These are phyloP conservation scores for Hedya salicella DNA, from an alignment of 2,888 invertebrate genomes.

Conservation along the genomic window DNA sequence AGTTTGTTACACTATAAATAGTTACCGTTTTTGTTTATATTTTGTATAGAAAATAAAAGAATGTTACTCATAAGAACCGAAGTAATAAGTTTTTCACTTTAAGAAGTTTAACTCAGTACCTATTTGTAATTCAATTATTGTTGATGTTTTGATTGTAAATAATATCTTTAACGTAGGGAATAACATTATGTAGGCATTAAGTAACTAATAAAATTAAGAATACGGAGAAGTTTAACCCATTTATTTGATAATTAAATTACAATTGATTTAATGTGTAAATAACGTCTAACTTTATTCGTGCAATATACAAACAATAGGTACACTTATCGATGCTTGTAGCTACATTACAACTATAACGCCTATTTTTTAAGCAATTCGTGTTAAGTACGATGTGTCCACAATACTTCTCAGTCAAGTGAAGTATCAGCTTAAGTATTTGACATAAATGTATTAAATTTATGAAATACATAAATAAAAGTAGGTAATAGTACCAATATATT, in stretches of 20 bases:
- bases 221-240: neutral
- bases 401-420: neutral
- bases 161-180: slow-evolving; percentile 9
- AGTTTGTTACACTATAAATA: slow-evolving; percentile 19
- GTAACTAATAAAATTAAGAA: neutral
- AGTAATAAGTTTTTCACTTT: neutral
- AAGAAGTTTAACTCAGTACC: slow-evolving; percentile 29
- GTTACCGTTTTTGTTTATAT: slow-evolving; percentile 54
- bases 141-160: slow-evolving; percentile 40
- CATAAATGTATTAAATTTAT: neutral
- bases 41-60: slow-evolving; percentile 50
- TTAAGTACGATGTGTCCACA: no score
- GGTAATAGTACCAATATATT: slow-evolving; percentile 18
- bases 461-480: slow-evolving; percentile 27
- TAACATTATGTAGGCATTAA: neutral
- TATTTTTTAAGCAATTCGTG: no score
- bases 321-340: no score
- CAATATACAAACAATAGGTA: no score
- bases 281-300: neutral
- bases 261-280: neutral
- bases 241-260: neutral
- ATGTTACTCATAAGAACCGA: neutral
- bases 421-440: neutral
- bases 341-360: no score
- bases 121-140: slow-evolving; percentile 31